These are phyloP conservation scores for Capreolus pygargus DNA, from an alignment of 2,113 vertebrate genomes.

Conservation along the genomic window DNA sequence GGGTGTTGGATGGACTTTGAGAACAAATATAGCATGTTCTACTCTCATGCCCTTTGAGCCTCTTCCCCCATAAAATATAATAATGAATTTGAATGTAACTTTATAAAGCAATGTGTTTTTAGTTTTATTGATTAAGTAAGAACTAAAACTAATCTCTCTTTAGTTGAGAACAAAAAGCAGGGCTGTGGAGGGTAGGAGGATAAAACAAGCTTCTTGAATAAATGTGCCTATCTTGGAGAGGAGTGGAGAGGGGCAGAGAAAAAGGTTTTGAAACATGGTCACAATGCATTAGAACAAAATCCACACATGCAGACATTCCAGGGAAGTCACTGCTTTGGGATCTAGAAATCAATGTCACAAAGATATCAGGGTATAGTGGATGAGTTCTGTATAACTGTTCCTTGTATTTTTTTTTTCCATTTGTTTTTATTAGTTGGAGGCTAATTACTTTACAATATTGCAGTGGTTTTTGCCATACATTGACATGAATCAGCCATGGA, in stretches of 20 bases:
- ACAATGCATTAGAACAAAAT: neutral
- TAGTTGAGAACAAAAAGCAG: neutral
- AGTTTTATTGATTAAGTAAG: neutral
- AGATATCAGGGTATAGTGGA: neutral
- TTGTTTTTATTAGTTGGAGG: no score
- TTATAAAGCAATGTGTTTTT: neutral
- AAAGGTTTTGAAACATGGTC: neutral
- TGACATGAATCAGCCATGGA: no score
- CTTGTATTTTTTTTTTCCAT: neutral
- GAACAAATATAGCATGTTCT: neutral
- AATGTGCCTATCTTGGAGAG: neutral
- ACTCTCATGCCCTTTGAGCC: neutral
- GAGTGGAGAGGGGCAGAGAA: neutral
- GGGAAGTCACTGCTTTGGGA: neutral
- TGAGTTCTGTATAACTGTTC: neutral
- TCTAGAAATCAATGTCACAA: neutral
- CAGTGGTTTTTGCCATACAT: no score
- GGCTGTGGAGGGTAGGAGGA: rapidly evolving
- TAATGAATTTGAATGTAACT: neutral
- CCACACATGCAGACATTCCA: neutral
- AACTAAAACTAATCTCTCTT: neutral
- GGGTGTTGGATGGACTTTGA: neutral
- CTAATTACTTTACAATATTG: no score
- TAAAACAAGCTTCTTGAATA: neutral
- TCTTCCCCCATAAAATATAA: neutral